These are phyloP conservation scores for Hoplias malabaricus DNA, from an alignment of 2,113 vertebrate genomes.

Conservation along the genomic window DNA sequence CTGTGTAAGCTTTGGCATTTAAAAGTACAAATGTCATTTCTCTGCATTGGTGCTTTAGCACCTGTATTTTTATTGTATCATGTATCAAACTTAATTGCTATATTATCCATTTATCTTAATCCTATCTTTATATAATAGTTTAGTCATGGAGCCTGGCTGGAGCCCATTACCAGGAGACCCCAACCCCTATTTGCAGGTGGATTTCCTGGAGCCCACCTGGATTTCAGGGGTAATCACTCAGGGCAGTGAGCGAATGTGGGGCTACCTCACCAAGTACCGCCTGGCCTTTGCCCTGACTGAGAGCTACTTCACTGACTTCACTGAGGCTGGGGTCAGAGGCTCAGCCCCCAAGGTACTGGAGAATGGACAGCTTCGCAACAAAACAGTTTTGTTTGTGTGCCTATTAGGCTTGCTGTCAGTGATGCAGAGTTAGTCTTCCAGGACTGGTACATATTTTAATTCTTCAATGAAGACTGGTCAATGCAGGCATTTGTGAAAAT, in stretches of 20 bases:
- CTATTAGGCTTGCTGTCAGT: not conserved
- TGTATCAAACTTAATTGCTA: not conserved
- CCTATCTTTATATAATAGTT: not conserved
- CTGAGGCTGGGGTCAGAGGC: constrained; percentile 47
- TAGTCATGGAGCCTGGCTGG: constrained; percentile 78
- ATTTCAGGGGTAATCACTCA: constrained; percentile 79
- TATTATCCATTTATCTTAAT: not conserved
- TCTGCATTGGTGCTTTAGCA: too few species aligned
- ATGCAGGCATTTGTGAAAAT: too few species aligned
- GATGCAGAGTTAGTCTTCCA: too few species aligned
- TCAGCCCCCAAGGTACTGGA: constrained; percentile 63
- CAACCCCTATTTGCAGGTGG: constrained; percentile 79
- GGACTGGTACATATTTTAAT: too few species aligned
- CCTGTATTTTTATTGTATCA: too few species aligned
- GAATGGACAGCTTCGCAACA: not conserved
- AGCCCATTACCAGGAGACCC: constrained; percentile 73
- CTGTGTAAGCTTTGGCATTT: too few species aligned
- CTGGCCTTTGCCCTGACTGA: constrained; percentile 71
- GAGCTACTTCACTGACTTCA: constrained; percentile 69
- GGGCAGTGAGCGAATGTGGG: constrained; percentile 71
- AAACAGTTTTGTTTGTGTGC: not conserved
- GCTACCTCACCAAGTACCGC: constrained; percentile 73
- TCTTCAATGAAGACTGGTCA: too few species aligned
- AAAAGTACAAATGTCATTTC: too few species aligned
- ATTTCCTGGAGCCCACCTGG: constrained; percentile 79